Evolutionary conservation across 2,888 invertebrate species (phyloP).

Genomic region (Melikaiella ostensackeni): DNA sequence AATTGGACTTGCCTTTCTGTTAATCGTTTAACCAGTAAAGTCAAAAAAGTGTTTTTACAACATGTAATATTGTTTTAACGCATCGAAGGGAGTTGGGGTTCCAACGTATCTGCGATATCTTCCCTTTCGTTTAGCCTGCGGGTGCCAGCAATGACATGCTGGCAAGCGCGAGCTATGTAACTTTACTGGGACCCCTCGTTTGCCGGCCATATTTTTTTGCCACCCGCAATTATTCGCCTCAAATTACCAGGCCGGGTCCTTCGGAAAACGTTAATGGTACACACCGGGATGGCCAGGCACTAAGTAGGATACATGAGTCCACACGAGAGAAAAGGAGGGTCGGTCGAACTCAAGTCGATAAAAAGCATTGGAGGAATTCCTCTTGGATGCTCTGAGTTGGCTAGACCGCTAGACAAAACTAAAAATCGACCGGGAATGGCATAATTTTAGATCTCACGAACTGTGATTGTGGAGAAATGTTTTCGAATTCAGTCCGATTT

Average conservation of each 20-base stretch:
- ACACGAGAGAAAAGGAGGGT: conserved; percentile 12
- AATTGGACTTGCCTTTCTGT: neutral
- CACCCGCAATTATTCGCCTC: conserved; percentile 70
- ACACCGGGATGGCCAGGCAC: conserved; percentile 41
- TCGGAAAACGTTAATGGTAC: conserved; percentile 67
- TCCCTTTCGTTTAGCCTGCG: conserved; percentile 56
- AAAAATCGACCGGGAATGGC: neutral
- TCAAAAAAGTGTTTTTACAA: conserved; percentile 12
- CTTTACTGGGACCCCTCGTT: conserved; percentile 60
- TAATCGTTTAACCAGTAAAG: conserved; percentile 7
- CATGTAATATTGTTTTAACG: conserved; percentile 19
- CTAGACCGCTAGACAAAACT: conserved; percentile 5
- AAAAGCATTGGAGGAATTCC: conserved; percentile 16
- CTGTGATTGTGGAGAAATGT: conserved; percentile 27
- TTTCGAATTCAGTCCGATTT: conserved; percentile 2
- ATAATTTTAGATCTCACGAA: conserved; percentile 29
- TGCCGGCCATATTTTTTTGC: conserved; percentile 66
- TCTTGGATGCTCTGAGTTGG: neutral
- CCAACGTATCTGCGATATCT: conserved; percentile 1
- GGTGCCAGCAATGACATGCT: conserved; percentile 70
- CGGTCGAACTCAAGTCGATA: conserved; percentile 5
- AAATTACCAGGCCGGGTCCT: conserved; percentile 68
- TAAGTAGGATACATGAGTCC: conserved; percentile 1
- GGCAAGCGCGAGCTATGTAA: conserved; percentile 65
- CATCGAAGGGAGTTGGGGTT: conserved; percentile 5